Evolutionary conservation across 23 tunicate genomes (phyloP).

Genomic region (Halocynthia roretzi): DNA sequence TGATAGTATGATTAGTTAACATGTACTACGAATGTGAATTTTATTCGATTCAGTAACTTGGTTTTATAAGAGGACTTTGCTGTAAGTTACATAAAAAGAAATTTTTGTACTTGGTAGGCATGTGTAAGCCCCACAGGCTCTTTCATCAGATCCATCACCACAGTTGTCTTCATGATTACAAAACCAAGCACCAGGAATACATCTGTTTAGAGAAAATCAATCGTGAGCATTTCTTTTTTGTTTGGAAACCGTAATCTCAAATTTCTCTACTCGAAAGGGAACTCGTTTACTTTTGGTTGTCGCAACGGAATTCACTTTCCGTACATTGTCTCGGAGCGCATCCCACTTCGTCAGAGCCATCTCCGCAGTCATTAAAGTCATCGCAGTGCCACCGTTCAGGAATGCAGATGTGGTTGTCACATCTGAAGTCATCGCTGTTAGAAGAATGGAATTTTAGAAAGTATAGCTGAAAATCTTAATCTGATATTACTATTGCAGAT

Average conservation of each 20-base stretch:
- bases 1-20: too few relatives aligned
- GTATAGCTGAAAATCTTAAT: not conserved
- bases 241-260: not conserved
- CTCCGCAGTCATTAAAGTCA: constrained; percentile 47
- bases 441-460: not conserved
- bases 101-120: constrained; percentile 44
- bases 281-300: constrained; percentile 47
- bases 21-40: too few relatives aligned
- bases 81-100: not conserved
- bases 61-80: too few relatives aligned
- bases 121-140: constrained; percentile 39
- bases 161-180: constrained; percentile 71
- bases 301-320: constrained; percentile 81
- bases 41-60: too few relatives aligned
- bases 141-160: constrained; percentile 79
- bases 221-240: not conserved
- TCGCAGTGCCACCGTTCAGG: constrained; percentile 62
- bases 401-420: constrained; percentile 56
- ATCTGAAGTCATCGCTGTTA: constrained; percentile 46
- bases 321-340: constrained; percentile 64
- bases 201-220: constrained; percentile 17
- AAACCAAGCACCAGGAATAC: constrained; percentile 70
- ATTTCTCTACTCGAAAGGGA: too few relatives aligned
- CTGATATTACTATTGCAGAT: not conserved
- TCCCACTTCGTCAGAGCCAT: constrained; percentile 50